Evolutionary conservation across 1,140 invertebrate species (phyloP).

Genomic region (Aphidius ervi): DNA sequence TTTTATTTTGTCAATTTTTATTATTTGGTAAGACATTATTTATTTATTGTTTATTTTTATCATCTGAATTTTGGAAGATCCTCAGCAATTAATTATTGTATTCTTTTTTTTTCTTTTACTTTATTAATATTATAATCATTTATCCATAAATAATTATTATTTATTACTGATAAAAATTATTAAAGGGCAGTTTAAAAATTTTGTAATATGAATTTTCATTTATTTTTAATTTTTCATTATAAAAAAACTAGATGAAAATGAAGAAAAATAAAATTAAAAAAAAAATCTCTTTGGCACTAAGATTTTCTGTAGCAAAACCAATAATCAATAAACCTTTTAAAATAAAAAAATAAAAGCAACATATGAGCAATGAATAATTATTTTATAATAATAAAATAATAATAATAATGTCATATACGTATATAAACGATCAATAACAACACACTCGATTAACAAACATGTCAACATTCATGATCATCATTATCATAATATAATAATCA

Average conservation of each 20-base stretch:
- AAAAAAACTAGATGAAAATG: not conserved
- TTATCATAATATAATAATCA: too few species aligned
- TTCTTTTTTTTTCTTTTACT: not conserved
- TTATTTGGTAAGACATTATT: conserved; percentile 30
- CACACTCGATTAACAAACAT: too few species aligned
- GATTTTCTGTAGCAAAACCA: conserved; percentile 9
- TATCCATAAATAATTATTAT: not conserved
- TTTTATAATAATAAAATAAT: too few species aligned
- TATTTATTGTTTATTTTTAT: conserved; percentile 20
- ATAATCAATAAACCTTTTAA: too few species aligned
- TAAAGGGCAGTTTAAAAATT: too few species aligned
- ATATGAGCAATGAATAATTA: too few species aligned
- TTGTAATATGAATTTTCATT: not conserved
- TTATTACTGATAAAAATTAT: not conserved
- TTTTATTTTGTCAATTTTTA: conserved; percentile 45
- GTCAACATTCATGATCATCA: not conserved
- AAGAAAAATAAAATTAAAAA: conserved; percentile 2
- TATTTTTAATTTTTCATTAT: too few species aligned
- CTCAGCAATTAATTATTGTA: conserved; percentile 16
- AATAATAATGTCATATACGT: conserved; percentile 4
- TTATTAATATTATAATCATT: not conserved
- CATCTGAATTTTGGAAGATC: conserved; percentile 25
- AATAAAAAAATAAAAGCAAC: conserved; percentile 1
- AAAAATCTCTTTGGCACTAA: conserved; percentile 21
- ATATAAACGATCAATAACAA: not conserved